Evolutionary conservation across 1,140 invertebrate genomes (phyloP).

Genomic region (Samia ricini): DNA sequence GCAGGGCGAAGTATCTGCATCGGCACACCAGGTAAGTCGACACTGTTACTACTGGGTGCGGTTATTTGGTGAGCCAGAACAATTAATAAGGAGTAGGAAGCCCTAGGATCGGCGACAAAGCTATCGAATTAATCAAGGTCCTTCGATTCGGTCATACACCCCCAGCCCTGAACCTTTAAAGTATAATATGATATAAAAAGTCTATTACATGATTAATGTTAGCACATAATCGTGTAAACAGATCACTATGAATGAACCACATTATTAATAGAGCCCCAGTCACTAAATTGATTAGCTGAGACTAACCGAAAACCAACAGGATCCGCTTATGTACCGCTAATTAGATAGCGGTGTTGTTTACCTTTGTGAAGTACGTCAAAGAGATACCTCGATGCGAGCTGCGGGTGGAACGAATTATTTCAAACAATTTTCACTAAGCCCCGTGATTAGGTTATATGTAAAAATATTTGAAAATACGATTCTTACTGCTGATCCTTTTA

Average conservation of each 20-base stretch:
- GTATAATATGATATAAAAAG: too few relatives aligned
- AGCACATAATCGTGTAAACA: background rate
- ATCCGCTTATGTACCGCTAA: constrained; percentile 52
- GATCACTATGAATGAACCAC: background rate
- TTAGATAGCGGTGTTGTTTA: constrained; percentile 51
- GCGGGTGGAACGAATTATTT: constrained; percentile 4
- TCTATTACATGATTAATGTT: too few relatives aligned
- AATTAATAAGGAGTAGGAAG: too few relatives aligned
- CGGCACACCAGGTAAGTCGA: too few relatives aligned
- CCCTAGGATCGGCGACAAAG: too few relatives aligned
- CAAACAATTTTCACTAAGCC: background rate
- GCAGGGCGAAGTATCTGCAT: too few relatives aligned
- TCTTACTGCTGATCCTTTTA: background rate
- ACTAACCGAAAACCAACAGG: constrained; percentile 43
- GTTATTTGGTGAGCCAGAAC: too few relatives aligned
- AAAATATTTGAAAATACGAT: background rate
- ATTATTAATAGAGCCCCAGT: constrained; percentile 42
- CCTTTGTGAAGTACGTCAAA: constrained; percentile 54
- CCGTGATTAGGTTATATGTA: background rate
- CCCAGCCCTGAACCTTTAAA: too few relatives aligned
- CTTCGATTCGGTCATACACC: too few relatives aligned
- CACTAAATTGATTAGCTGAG: constrained; percentile 48
- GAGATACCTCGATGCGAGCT: constrained; percentile 21
- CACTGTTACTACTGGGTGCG: too few relatives aligned
- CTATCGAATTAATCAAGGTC: too few relatives aligned